A percentile compares a stretch with the other conserved stretches of the same genome.
Evolutionary conservation across 2,797 vertebrate species (phyloP).

Genomic region (Chanos chanos): DNA sequence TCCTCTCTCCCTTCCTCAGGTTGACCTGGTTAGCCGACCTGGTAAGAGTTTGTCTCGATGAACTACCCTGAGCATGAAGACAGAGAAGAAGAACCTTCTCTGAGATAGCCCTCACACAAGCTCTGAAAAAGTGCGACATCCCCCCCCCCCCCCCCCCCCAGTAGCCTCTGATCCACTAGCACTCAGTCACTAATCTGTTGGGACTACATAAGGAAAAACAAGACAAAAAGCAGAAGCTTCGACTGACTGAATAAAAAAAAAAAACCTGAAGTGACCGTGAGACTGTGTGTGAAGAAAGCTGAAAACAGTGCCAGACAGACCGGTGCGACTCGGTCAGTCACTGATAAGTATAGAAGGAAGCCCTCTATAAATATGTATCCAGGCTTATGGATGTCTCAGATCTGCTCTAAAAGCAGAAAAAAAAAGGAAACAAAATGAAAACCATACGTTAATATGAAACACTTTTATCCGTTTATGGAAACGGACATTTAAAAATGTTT

Average conservation of each 20-base stretch:
- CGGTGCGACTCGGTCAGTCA: no score
- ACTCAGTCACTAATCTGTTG: slow-evolving; percentile 27
- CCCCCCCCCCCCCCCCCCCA: slow-evolving; percentile 12
- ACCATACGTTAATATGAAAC: no score
- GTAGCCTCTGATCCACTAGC: slow-evolving; percentile 6
- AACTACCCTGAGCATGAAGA: slow-evolving; percentile 60
- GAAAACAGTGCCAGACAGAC: no score
- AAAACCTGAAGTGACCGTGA: no score
- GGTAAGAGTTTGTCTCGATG: slow-evolving; percentile 53
- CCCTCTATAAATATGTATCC: no score
- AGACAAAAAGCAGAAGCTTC: slow-evolving; percentile 41
- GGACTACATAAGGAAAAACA: slow-evolving; percentile 41
- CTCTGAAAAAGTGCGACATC: slow-evolving; percentile 25
- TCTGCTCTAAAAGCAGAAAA: no score
- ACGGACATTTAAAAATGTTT: no score
- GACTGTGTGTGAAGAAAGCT: no score
- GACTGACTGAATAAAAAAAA: slow-evolving; percentile 29
- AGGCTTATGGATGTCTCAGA: no score
- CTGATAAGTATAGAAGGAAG: no score
- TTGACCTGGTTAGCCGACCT: slow-evolving; percentile 64
- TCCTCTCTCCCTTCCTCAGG: slow-evolving; percentile 59
- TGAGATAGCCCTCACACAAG: slow-evolving; percentile 53
- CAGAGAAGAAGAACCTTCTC: slow-evolving; percentile 58
- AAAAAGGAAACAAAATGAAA: no score
- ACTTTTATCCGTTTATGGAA: no score